Base-by-base conservation (phyloP, 2,797 vertebrate species). In the Gymnothorax javanicus region DNA sequence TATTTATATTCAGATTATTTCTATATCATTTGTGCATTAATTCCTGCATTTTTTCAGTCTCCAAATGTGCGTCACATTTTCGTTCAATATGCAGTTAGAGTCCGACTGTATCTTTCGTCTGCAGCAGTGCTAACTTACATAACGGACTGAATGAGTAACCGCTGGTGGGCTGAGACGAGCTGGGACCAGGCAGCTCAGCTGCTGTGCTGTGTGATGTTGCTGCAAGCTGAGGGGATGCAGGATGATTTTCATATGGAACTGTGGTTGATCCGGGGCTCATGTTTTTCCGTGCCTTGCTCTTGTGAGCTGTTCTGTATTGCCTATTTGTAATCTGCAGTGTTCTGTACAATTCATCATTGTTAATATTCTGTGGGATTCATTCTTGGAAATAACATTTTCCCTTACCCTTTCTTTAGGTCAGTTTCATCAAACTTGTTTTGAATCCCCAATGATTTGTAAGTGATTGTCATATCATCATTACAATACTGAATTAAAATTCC, bases 101-200 rank as follows among this genome's bases (percentile, higher is more conserved):
- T 54, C 50, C 7, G 43, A 79, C 71, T 5, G 23, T 23, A 43
- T 50, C 71, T 7, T 79, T 43, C 15, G 2, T 79, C 50, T 20
- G 13, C 15, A 8, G 33, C 43, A 13, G 5, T 79, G 13, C 3
- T 79, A 20, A 9, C 50, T 50, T 54, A 54, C 75, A 79, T 79
- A 79, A 79, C 8, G 75, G 75, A 9, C 15, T 79, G 75, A 54
- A 20, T 79, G 75, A 52, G 73, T 52, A 79, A 79, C 75, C 17
- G 43, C 75, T 79, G 75, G 17, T 79, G 75, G 50, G 50, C 75
- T 52, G 75, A 52, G 75, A 13, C 2, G 43, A 52, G 43, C 43
- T 20, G 43, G 1, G 50, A 25, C 67, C 43, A 79, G 75, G 75
- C 43, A 17, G 43, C 33, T 7, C 4, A 17, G 75, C 43, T 20